Evolutionary conservation across 2,113 vertebrate genomes (phyloP).

Genomic region (Brachypodius melanocephalos): DNA sequence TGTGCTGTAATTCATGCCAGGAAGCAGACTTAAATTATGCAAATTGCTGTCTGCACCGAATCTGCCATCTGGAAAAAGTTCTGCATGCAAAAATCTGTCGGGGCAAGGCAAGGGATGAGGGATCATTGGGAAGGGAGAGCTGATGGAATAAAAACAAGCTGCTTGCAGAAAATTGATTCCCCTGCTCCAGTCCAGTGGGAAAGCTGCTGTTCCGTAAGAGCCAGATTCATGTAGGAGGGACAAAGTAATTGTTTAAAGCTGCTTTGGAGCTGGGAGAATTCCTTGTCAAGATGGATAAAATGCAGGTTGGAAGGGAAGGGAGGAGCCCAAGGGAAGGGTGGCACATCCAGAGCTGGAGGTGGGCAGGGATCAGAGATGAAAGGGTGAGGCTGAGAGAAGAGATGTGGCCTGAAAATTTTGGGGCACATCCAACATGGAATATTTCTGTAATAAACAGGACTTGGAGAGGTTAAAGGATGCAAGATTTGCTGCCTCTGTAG

Average conservation of each 20-base stretch:
- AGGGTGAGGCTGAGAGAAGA: not conserved
- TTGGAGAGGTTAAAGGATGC: not conserved
- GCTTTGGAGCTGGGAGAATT: not conserved
- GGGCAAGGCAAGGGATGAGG: not conserved
- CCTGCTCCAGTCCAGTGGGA: not conserved
- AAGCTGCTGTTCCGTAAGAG: not conserved
- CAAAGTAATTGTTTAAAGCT: not conserved
- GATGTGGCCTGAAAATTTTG: not conserved
- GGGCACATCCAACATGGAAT: not conserved
- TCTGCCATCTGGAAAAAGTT: slow-evolving; percentile 58
- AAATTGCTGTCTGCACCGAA: slow-evolving; percentile 46
- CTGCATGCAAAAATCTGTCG: not conserved
- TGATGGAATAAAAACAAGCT: not conserved
- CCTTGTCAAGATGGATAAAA: not conserved
- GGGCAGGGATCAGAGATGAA: not conserved
- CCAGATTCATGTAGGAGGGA: not conserved
- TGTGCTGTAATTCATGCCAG: slow-evolving; percentile 24
- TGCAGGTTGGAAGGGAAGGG: not conserved
- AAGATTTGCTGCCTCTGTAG: not conserved
- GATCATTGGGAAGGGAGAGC: not conserved
- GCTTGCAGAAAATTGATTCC: not conserved
- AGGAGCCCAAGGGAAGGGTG: not conserved
- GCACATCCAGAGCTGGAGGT: not conserved
- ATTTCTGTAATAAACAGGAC: not conserved
- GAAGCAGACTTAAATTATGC: slow-evolving; percentile 57